A percentile compares a stretch with the other conserved stretches of the same genome.
These are phyloP conservation scores for Microtus montanus DNA, from an alignment of 2,113 vertebrate species.

Conservation along the genomic window DNA sequence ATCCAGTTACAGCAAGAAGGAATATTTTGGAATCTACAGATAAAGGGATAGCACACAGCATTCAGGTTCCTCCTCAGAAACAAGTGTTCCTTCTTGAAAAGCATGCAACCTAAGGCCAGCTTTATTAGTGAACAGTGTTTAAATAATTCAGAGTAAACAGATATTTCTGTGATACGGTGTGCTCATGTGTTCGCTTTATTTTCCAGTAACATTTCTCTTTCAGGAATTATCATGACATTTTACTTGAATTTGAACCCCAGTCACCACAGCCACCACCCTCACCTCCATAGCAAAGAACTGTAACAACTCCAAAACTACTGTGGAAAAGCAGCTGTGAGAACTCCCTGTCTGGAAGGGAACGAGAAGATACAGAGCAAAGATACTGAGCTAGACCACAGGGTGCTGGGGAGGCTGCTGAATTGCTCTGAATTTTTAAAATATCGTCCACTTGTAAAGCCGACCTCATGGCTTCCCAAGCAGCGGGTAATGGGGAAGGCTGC, in stretches of 20 bases:
- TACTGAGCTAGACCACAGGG: not conserved
- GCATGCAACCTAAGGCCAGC: not conserved
- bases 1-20: slow-evolving; percentile 45
- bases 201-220: not conserved
- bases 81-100: slow-evolving; percentile 45
- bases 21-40: slow-evolving; percentile 46
- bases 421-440: not conserved
- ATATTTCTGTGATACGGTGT: not conserved
- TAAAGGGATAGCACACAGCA: not conserved
- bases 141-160: slow-evolving; percentile 24
- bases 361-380: not conserved
- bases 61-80: not conserved
- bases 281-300: not conserved
- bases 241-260: not conserved
- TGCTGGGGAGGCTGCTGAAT: not conserved
- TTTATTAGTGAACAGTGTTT: slow-evolving; percentile 37
- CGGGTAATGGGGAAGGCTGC: not conserved
- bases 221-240: not conserved
- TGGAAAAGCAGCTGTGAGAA: not conserved
- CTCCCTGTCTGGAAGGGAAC: not conserved
- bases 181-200: not conserved
- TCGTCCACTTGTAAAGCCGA: not conserved
- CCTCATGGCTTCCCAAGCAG: not conserved
- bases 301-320: not conserved
- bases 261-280: not conserved